Base-by-base conservation (phyloP, 2,113 vertebrate species). In the Phalacrocorax carbo region DNA sequence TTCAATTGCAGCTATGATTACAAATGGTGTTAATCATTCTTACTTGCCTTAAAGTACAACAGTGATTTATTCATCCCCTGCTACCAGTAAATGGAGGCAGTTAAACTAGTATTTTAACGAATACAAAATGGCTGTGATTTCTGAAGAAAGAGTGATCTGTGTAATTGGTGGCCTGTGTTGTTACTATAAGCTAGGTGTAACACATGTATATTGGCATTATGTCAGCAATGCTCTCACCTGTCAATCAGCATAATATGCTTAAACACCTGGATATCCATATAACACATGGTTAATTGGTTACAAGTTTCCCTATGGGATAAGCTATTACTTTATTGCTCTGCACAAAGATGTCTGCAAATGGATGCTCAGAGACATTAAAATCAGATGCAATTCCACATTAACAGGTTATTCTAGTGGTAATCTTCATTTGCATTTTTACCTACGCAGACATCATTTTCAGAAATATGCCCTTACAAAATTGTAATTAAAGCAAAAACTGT, bases 241-340 rank as follows among this genome's bases (percentile, higher is more conserved):
- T 82, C 91, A 88, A 34, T 91, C 84, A 92, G 23, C n/a, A 42
- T 88, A 83, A 95, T 61, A 49, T 75, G 27, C 46, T 86, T 72
- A 78, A 94, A 73, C 87, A 94, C 72, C 82, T 91, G 93, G 40
- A n/a, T 69, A 87, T 42, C 34, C 32, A 38, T 44, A 57, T 42
- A 85, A 68, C 40, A 80, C 9, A 6, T 62, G 44, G 51, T 52
- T 91, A 96, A 96, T 86, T 96, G 38, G 22, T 92, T 92, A 77
- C 84, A 94, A 84, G 52, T n/a, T 71, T 88, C 52, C 69, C 42
- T 30, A 0, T 38, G n/a, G 30, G 36, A 68, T 87, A 82, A 79
- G 52, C 16, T 90, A 54, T 38, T 69, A 48, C 55, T 51, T 70
- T 85, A 95, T 81, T 89, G 23, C 9, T 1, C 78, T 68, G 42